Evolutionary conservation across 2,888 invertebrate species (phyloP).

Genomic region (Uropetala carovei): DNA sequence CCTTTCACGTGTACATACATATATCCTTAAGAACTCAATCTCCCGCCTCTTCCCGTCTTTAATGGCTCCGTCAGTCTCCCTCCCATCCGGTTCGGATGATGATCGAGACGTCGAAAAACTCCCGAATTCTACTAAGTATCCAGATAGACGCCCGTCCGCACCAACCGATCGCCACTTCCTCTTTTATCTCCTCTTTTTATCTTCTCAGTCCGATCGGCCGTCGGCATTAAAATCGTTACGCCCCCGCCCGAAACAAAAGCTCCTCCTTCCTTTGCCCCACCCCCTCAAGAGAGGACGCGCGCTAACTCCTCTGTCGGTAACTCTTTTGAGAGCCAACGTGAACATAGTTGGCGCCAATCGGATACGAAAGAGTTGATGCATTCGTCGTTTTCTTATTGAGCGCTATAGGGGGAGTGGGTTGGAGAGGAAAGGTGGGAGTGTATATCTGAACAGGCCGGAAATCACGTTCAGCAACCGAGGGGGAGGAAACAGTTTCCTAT

Average conservation of each 20-base stretch:
- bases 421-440: not conserved
- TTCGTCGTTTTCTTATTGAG: not conserved
- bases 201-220: not conserved
- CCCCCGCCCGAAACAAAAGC: not conserved
- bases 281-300: not conserved
- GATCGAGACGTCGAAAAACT: no score
- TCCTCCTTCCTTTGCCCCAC: not conserved
- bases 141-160: not conserved
- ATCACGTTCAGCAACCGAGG: not conserved
- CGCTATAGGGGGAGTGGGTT: not conserved
- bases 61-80: no score
- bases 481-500: not conserved
- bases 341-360: not conserved
- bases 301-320: not conserved
- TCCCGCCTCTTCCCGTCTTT: no score
- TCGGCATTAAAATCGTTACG: constrained; percentile 23
- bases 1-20: no score
- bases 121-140: no score
- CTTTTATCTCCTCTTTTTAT: not conserved
- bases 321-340: not conserved
- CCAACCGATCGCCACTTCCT: not conserved
- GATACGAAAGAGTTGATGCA: not conserved
- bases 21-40: no score
- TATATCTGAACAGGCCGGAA: not conserved
- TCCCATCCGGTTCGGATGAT: no score